These are phyloP conservation scores for Poecilia picta DNA, from an alignment of 2,797 vertebrate species.

Conservation along the genomic window DNA sequence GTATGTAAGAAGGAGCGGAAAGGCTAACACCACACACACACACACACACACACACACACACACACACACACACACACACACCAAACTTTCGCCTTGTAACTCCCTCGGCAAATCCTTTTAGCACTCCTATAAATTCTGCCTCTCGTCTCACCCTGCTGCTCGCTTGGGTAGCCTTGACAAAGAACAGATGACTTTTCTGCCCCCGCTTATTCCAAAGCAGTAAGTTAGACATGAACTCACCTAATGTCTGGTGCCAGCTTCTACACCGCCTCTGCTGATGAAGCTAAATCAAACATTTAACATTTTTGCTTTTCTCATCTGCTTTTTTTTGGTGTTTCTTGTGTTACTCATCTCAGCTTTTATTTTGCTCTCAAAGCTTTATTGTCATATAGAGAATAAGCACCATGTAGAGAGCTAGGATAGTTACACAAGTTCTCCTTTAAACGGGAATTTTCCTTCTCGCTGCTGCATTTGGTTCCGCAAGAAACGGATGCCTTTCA, in stretches of 20 bases:
- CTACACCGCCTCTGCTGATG: conserved; percentile 37
- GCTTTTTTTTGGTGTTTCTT: not conserved
- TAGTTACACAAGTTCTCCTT: not conserved
- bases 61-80: not conserved
- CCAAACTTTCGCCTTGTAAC: conserved; percentile 50
- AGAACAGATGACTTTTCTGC: conserved; percentile 68
- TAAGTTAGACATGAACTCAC: conserved; percentile 61
- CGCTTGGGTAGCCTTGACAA: conserved; percentile 58
- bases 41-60: too few species aligned
- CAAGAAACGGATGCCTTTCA: conserved; percentile 38
- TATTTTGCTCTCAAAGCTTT: conserved; percentile 14
- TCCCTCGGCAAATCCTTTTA: conserved; percentile 63
- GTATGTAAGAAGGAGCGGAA: conserved; percentile 9
- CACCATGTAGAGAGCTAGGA: not conserved
- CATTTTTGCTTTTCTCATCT: conserved; percentile 14
- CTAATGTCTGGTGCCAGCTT: conserved; percentile 56
- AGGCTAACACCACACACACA: not conserved
- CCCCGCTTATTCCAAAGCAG: conserved; percentile 46
- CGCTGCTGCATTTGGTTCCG: conserved; percentile 13
- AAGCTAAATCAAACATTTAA: conserved; percentile 24
- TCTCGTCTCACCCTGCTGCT: conserved; percentile 54
- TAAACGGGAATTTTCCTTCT: not conserved
- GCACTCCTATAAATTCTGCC: conserved; percentile 58
- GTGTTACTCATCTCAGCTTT: conserved; percentile 9
- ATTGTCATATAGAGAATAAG: not conserved